Conservation (phyloP, 2,113 vertebrate species). For the Gymnarchus niloticus region DNA sequence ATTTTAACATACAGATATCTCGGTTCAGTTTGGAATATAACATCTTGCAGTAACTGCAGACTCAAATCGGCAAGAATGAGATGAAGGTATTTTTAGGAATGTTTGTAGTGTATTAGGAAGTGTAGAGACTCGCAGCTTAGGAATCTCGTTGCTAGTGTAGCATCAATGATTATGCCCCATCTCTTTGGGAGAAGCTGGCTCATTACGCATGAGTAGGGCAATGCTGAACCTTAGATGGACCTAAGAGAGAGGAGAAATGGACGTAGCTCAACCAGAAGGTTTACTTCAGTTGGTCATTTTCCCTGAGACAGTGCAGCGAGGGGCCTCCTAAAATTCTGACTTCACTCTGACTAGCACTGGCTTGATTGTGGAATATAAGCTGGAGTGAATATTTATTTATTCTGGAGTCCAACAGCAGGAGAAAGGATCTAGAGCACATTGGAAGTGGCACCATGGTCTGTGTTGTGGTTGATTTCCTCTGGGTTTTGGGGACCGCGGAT, state of each 20-base stretch:
- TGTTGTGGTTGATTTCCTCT: neutral
- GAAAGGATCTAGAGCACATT: neutral
- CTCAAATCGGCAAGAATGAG: neutral
- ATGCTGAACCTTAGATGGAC: neutral
- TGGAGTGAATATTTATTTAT: neutral
- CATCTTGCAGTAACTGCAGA: neutral
- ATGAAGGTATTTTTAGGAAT: neutral
- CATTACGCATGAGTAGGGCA: too few species aligned
- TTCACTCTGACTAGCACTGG: neutral
- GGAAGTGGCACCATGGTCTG: neutral
- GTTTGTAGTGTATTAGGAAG: neutral
- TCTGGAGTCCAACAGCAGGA: neutral
- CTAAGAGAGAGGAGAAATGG: neutral
- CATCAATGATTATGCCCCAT: neutral
- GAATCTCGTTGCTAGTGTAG: neutral
- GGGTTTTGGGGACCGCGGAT: neutral
- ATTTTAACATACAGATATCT: neutral
- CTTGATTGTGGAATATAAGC: neutral
- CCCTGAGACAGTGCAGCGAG: neutral
- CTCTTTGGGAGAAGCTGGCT: too few species aligned
- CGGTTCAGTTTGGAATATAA: neutral
- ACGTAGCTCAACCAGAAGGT: neutral
- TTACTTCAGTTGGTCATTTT: neutral
- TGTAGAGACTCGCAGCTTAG: neutral
- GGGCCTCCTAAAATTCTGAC: neutral